Percentiles rank a stretch among this genome's conserved stretches.
phyloP scores from a whole-genome alignment of 2,113 vertebrate genomes.

The Nansenia antarctica region DNA sequence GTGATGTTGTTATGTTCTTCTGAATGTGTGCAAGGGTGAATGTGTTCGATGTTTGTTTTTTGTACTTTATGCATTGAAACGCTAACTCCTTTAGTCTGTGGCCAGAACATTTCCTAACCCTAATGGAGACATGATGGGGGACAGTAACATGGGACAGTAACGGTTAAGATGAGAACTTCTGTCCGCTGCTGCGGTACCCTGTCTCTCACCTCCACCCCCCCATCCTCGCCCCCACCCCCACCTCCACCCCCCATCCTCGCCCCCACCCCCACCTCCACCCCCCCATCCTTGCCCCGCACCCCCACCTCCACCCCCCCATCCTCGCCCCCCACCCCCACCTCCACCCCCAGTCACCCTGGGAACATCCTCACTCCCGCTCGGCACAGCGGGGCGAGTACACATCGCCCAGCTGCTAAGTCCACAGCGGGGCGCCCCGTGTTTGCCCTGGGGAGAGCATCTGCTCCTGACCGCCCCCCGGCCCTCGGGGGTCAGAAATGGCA shows the following conservation, averaged over 20 bases:
- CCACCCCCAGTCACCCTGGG: conserved; percentile 58
- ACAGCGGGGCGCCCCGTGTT: conserved; percentile 66
- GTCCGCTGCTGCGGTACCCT: no score
- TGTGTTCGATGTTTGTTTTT: no score
- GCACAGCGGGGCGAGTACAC: conserved; percentile 70
- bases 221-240: background rate
- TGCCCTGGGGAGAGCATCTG: conserved; percentile 60
- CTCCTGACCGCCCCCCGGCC: conserved; percentile 37
- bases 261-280: background rate
- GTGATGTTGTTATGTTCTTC: no score
- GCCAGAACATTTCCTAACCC: no score
- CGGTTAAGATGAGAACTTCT: no score
- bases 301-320: conserved; percentile 12
- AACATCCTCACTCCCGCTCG: conserved; percentile 64
- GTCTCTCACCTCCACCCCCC: background rate
- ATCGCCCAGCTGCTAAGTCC: conserved; percentile 70
- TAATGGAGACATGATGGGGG: no score
- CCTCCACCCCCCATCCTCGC: background rate
- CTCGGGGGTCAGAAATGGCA: conserved; percentile 56
- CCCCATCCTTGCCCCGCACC: conserved; percentile 22
- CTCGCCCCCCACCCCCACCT: background rate
- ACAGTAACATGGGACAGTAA: no score
- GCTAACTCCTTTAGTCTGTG: no score
- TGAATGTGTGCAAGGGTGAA: no score
- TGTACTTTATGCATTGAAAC: no score